Evolutionary conservation across 2,888 invertebrate genomes (phyloP).

Genomic region (Tetragnatha montana): DNA sequence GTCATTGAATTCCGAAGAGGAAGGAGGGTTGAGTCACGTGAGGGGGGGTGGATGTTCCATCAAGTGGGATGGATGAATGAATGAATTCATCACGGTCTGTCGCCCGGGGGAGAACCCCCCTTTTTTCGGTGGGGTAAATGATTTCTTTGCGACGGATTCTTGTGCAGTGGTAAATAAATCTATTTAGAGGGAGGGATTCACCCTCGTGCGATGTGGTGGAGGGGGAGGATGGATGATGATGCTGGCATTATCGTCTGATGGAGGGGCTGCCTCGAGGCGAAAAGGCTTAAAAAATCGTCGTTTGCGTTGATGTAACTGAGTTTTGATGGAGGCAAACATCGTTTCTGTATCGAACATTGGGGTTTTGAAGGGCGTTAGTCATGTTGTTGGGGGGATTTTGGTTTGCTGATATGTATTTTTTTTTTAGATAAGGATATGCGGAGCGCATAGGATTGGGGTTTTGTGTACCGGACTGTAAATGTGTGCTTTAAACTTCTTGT

Average conservation of each 20-base stretch:
- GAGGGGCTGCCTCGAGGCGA: not conserved
- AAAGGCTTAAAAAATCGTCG: not conserved
- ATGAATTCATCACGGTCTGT: slow-evolving; percentile 54
- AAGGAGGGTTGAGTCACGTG: not conserved
- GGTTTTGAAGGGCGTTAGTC: too few species aligned
- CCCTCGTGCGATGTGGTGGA: not conserved
- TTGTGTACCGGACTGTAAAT: too few species aligned
- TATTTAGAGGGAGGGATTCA: not conserved
- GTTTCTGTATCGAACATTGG: too few species aligned
- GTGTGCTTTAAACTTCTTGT: too few species aligned
- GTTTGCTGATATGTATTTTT: too few species aligned
- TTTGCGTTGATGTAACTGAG: too few species aligned
- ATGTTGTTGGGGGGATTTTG: too few species aligned
- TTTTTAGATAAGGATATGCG: too few species aligned
- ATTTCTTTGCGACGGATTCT: slow-evolving; percentile 13
- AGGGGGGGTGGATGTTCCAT: slow-evolving; percentile 22
- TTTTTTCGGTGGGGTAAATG: slow-evolving; percentile 9
- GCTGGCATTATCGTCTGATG: not conserved
- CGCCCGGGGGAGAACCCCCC: slow-evolving; percentile 7
- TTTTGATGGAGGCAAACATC: too few species aligned
- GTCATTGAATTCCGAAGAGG: slow-evolving; percentile 48
- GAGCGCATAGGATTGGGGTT: too few species aligned
- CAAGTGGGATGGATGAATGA: slow-evolving; percentile 32
- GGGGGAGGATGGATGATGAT: not conserved
- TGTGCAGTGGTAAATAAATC: slow-evolving; percentile 2